These are phyloP conservation scores for Anhinga rufa DNA, from an alignment of 2,113 vertebrate species.

Conservation along the genomic window DNA sequence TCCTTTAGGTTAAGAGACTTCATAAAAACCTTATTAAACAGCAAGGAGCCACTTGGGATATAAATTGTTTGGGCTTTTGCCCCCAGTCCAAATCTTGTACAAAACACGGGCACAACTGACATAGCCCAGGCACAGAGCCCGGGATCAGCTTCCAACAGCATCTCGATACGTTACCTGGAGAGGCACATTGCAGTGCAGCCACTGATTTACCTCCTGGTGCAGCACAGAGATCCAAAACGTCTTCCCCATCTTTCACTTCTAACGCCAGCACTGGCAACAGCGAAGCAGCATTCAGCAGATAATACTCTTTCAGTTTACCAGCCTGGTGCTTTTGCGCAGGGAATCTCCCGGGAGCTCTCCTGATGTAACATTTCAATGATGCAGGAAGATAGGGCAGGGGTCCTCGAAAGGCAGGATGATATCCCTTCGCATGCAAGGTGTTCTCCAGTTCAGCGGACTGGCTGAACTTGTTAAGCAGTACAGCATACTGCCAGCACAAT, in stretches of 20 bases:
- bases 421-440: slow-evolving; percentile 74
- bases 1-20: neutral
- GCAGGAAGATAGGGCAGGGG: slow-evolving; percentile 27
- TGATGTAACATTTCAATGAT: slow-evolving; percentile 81
- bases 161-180: slow-evolving; percentile 74
- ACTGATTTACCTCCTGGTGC: slow-evolving; percentile 94
- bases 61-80: rapidly evolving
- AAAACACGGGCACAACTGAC: neutral
- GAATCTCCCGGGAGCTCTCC: slow-evolving; percentile 67
- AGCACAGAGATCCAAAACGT: slow-evolving; percentile 90
- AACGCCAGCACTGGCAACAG: slow-evolving; percentile 89
- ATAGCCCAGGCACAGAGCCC: neutral
- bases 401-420: slow-evolving; percentile 68
- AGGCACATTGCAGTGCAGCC: slow-evolving; percentile 83
- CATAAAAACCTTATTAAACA: neutral
- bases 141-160: neutral
- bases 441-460: slow-evolving; percentile 66
- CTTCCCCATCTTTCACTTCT: slow-evolving; percentile 80
- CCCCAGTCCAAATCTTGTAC: neutral
- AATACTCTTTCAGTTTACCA: slow-evolving; percentile 87
- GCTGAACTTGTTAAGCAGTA: slow-evolving; percentile 89
- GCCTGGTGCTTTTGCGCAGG: slow-evolving; percentile 81
- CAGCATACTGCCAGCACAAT: slow-evolving; percentile 83
- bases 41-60: neutral
- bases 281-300: slow-evolving; percentile 90